These are phyloP conservation scores for Sterna hirundo DNA, from an alignment of 2,113 vertebrate genomes.

Conservation along the genomic window DNA sequence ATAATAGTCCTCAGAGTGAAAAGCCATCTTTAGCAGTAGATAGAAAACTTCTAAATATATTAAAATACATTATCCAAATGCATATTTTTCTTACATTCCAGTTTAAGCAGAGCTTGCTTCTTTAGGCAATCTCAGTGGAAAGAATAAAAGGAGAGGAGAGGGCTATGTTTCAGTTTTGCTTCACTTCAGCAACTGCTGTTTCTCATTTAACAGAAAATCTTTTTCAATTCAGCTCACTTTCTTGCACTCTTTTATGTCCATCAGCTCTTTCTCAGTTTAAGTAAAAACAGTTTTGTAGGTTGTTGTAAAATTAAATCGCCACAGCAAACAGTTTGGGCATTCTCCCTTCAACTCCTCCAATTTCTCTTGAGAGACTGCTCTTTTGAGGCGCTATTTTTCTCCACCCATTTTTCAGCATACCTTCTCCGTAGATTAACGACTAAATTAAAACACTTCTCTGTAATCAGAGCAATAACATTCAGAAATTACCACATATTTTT, in stretches of 20 bases:
- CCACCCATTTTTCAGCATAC: not conserved
- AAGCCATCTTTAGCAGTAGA: not conserved
- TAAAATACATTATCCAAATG: not conserved
- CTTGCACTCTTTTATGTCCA: constrained; percentile 15
- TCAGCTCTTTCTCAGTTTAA: not conserved
- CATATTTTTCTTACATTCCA: not conserved
- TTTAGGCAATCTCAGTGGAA: not conserved
- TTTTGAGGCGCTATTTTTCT: not conserved
- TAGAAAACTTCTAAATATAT: not conserved
- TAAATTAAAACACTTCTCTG: not conserved
- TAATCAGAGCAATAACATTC: not conserved
- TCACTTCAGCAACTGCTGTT: constrained; percentile 5
- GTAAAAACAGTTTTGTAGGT: not conserved
- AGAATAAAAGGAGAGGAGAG: not conserved
- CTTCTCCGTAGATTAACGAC: not conserved
- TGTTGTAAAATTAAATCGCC: not conserved
- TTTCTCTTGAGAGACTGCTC: not conserved
- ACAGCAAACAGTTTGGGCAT: not conserved
- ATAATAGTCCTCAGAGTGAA: not conserved
- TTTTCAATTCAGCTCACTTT: not conserved
- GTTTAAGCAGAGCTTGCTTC: not conserved
- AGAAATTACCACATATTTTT: not conserved
- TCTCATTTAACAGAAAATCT: constrained; percentile 39
- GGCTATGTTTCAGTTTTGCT: constrained; percentile 12
- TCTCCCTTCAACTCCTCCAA: not conserved